phyloP scores from a whole-genome alignment of 2,888 invertebrate species.

The Pachymerium ferrugineum region DNA sequence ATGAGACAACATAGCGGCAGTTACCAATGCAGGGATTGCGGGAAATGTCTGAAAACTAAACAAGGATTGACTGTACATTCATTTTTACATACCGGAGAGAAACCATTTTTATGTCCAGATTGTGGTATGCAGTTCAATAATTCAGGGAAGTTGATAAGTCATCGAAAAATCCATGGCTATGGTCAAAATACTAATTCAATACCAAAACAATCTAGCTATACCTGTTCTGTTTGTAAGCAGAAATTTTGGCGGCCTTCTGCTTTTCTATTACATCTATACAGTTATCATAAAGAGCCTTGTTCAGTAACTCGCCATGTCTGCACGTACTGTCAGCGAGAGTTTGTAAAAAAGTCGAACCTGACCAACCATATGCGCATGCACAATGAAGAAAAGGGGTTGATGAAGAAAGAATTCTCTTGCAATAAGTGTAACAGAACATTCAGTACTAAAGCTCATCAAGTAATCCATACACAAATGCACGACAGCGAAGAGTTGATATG shows the following conservation, averaged over 20 bases:
- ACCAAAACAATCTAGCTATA: not conserved
- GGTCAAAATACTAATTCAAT: not conserved
- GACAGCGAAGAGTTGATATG: not conserved
- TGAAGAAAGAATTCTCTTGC: conserved; percentile 30
- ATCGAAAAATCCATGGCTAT: not conserved
- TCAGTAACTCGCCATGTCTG: not conserved
- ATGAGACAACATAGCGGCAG: not conserved
- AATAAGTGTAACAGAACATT: conserved; percentile 25
- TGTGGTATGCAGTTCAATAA: conserved; percentile 11
- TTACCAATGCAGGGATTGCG: not conserved
- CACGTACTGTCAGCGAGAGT: not conserved
- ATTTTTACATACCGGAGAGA: conserved; percentile 9
- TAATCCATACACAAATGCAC: conserved; percentile 23
- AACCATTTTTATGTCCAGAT: conserved; percentile 10
- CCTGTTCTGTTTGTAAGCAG: conserved; percentile 11
- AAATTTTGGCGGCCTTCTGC: not conserved
- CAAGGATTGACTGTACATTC: not conserved
- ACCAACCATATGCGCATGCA: conserved; percentile 12
- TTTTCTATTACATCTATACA: not conserved
- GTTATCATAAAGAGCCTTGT: not conserved
- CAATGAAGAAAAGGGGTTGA: conserved; percentile 10
- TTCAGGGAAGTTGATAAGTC: not conserved
- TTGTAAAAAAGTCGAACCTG: conserved; percentile 1
- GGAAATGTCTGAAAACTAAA: not conserved
- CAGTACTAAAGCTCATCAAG: conserved; percentile 20